Evolutionary conservation across 2,113 vertebrate genomes (phyloP).

Genomic region (Sylvia atricapilla): DNA sequence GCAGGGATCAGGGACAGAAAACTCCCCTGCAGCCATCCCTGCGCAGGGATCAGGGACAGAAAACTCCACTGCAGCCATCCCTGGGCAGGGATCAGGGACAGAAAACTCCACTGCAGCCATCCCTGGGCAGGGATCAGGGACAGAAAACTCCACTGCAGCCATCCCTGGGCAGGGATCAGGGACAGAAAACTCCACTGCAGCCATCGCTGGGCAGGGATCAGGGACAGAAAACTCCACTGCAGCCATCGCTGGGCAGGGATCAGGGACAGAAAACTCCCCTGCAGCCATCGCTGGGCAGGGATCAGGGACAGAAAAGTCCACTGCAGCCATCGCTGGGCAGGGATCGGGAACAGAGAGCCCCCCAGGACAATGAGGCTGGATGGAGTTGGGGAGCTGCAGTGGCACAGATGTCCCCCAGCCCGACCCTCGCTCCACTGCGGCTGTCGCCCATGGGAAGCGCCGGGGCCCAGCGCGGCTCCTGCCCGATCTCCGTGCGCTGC

Average conservation of each 20-base stretch:
- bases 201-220: rapidly evolving
- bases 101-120: no score
- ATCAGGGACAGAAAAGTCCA: no score
- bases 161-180: neutral
- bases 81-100: no score
- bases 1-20: no score
- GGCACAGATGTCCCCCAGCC: neutral
- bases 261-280: neutral
- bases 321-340: neutral
- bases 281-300: neutral
- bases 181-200: no score
- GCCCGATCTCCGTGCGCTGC: neutral
- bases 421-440: rapidly evolving
- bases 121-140: neutral
- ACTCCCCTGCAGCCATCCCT: no score
- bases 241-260: rapidly evolving
- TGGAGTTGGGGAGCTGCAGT: neutral
- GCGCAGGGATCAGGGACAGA: rapidly evolving
- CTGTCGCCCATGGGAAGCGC: rapidly evolving
- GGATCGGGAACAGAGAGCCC: rapidly evolving
- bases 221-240: neutral
- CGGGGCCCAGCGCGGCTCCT: rapidly evolving
- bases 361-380: neutral
- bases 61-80: no score
- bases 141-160: no score